A percentile compares a stretch with the other conserved stretches of the same genome.
These are phyloP conservation scores for Noctua fimbriata DNA, from an alignment of 2,888 invertebrate genomes.

Conservation along the genomic window DNA sequence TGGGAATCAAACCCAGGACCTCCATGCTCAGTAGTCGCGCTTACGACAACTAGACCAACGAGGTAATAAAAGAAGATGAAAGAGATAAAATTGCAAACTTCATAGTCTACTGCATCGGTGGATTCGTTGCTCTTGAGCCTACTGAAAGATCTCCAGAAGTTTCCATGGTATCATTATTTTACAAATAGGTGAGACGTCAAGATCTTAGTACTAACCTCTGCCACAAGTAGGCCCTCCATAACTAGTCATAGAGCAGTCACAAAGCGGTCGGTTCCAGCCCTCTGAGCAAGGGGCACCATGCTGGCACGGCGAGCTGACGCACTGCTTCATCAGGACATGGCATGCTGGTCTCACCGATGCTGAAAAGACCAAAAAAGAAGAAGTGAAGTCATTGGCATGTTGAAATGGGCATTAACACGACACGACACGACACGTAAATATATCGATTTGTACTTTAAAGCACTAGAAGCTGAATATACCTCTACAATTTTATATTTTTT, in stretches of 20 bases:
- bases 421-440: not conserved
- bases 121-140: not conserved
- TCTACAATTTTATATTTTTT: not conserved
- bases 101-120: not conserved
- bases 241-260: constrained; percentile 97
- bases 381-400: not conserved
- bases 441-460: not conserved
- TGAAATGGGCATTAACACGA: not conserved
- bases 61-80: no score
- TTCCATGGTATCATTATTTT: not conserved
- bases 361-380: constrained; percentile 77
- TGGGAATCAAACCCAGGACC: no score
- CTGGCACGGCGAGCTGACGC: constrained; percentile 96
- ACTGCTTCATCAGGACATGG: constrained; percentile 95
- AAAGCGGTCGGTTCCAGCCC: constrained; percentile 98
- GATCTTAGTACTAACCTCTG: constrained; percentile 89
- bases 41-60: no score
- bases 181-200: not conserved
- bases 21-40: no score
- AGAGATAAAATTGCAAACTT: not conserved
- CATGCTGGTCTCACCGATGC: constrained; percentile 97
- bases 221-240: constrained; percentile 98
- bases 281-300: constrained; percentile 97
- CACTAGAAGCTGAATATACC: not conserved
- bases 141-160: not conserved